These are phyloP conservation scores for Cheilosia scutellata DNA, from an alignment of 2,888 invertebrate species.

Conservation along the genomic window DNA sequence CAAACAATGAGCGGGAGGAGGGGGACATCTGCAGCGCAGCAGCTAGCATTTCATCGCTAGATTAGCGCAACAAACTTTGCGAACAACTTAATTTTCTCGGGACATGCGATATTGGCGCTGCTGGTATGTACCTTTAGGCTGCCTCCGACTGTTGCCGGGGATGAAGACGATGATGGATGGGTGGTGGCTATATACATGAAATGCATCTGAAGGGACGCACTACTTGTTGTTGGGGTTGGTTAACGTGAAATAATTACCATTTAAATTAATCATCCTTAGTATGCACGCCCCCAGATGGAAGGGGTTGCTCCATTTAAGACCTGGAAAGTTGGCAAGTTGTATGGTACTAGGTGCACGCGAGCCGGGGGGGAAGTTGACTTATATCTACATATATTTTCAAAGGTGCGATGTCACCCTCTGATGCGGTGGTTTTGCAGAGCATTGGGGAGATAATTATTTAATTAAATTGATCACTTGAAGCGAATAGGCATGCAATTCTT, in stretches of 20 bases:
- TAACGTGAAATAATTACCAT: constrained; percentile 80
- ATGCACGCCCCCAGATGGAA: constrained; percentile 44
- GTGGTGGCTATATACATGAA: constrained; percentile 42
- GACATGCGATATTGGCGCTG: constrained; percentile 77
- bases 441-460: constrained; percentile 29
- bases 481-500: constrained; percentile 39
- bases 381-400: constrained; percentile 11
- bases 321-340: constrained; percentile 20
- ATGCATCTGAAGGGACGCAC: constrained; percentile 66
- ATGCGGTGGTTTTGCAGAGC: background rate
- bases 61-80: constrained; percentile 73
- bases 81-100: constrained; percentile 80
- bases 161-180: constrained; percentile 44
- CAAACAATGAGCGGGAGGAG: constrained; percentile 13
- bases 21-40: background rate
- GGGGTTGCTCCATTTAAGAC: constrained; percentile 42
- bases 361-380: constrained; percentile 2
- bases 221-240: constrained; percentile 65
- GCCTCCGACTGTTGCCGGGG: constrained; percentile 1
- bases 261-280: constrained; percentile 79
- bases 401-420: constrained; percentile 55
- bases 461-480: constrained; percentile 52
- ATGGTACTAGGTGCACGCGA: background rate
- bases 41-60: constrained; percentile 66
- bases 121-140: background rate